A percentile compares a stretch with the other conserved stretches of the same genome.
Evolutionary conservation across 2,113 vertebrate species (phyloP).

Genomic region (Forbesichthys agassizii): DNA sequence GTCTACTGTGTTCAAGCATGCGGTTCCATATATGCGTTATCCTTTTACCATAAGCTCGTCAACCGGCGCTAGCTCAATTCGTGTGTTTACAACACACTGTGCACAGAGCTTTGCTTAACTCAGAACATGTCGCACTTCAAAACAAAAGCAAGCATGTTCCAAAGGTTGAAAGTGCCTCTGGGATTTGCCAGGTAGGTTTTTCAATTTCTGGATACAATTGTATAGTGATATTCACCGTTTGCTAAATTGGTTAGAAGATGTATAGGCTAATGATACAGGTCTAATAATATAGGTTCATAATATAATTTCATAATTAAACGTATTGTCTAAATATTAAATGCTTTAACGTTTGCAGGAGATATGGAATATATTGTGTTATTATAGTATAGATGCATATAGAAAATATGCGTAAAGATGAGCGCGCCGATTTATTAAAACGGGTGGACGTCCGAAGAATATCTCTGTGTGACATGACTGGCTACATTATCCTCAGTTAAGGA

Average conservation of each 20-base stretch:
- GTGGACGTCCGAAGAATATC: not conserved
- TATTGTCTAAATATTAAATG: no score
- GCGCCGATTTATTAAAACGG: no score
- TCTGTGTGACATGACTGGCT: not conserved
- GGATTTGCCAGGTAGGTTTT: conserved; percentile 62
- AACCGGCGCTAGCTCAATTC: conserved; percentile 14
- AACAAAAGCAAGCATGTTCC: conserved; percentile 48
- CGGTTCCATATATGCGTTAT: conserved; percentile 44
- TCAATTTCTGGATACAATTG: not conserved
- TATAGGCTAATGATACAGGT: no score
- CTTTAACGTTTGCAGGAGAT: no score
- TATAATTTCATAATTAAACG: no score
- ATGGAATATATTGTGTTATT: no score
- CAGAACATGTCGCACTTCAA: conserved; percentile 15
- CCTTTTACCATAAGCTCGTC: conserved; percentile 57
- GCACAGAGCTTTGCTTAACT: conserved; percentile 15
- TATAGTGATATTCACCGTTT: no score
- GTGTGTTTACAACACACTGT: conserved; percentile 2
- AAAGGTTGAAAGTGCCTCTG: conserved; percentile 59
- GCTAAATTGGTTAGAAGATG: no score
- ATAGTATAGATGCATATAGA: no score
- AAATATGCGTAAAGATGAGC: no score
- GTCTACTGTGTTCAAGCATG: conserved; percentile 54
- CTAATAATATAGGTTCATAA: no score
- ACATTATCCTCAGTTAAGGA: no score